Evolutionary conservation across 2,113 vertebrate species (phyloP), one percentile per base, ranked within the genome.

Genomic region (Pedetes capensis): DNA sequence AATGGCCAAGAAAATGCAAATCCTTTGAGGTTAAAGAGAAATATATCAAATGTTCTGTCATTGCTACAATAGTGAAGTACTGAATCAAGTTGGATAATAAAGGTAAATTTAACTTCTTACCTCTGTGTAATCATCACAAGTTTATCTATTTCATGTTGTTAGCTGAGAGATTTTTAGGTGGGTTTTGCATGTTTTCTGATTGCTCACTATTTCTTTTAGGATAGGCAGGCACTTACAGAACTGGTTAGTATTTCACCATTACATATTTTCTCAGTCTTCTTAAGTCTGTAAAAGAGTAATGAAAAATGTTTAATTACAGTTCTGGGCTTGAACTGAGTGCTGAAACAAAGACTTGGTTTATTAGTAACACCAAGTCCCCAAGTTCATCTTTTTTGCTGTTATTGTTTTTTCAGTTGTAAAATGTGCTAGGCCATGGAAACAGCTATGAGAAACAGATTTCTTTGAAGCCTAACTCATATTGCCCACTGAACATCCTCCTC

Each of bases 21-120:
- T 79, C 64, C 17, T 75, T 66, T 93, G 84, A 92, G 42, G n/a
- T 85, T 95, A 92, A 75, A 57, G 64, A 95, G 90, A 91, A 92
- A 37, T 83, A 37, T 6, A 85, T 81, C n/a, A 93, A 88, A 63
- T 66, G 6, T 87, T 76, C 61, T 68, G 32, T 61, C 64, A n/a
- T 34, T 88, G 47, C 44, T 74, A 47, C 5, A 79, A 29, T 37
- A 86, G 71, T 17, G 78, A 69, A 49, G n/a, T 80, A 14, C 81
- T 78, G 42, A 78, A 66, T 68, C 27, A 59, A 74, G 39, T 87
- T 76, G 59, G 6, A 68, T 53, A 94, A 57, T 53, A 80, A 74
- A 91, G 61, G 3, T 18, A 81, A 74, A 55, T 88, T 79, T 79
- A 47, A 53, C 10, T 1, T 69, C 14, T 61, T 85, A 39, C 4